Base-by-base conservation (phyloP, 2,797 vertebrate species). In the Pseudocheirus occidentalis region DNA sequence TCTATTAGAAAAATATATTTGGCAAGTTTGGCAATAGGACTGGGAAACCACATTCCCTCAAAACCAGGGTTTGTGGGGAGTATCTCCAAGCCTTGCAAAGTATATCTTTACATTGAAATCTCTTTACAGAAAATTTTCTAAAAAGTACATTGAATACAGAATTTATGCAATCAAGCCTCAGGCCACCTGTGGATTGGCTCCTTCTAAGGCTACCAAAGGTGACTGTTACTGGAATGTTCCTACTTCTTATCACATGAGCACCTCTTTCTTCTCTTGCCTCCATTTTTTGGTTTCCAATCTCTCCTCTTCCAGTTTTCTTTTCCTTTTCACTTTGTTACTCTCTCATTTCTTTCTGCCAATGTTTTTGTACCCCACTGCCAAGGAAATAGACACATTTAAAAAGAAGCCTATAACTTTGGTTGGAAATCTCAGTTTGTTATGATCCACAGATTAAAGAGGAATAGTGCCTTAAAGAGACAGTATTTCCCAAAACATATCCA, bases 201-300 rank as follows among this genome's bases (percentile, higher is more conserved):
- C 66, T n/a, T 13, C 31, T 3, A 50, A 55, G 57, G n/a, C 24
- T 87, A 89, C 54, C 11, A 2, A 55, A 10, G 58, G 29, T 0
- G 3, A 1, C 3, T 0, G 0, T 3, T 18, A 27, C 28, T 5
- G 62, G 91, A 6, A 2, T 0, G 6, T 13, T 0, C 31, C 12
- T 54, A 46, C 55, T 91, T 53, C 66, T 46, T 54, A 81, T 59
- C 2, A 14, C 1, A 5, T 55, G 59, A 62, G 24, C 16, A 9
- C 3, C 46, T 54, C 34, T 29, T 52, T 55, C 58, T 50, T 92
- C 62, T 89, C 90, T 54, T 90, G 9, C 57, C 52, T 50, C 21
- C 7, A 34, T 4, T 29, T 13, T 56, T 29, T 54, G 5, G 13
- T 73, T n/a, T 73, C 59, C 62, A 73, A n/a, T 73, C 62, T 73